Conservation (phyloP, 2,888 invertebrate species). For the Gymnoscelis rufifasciata region DNA sequence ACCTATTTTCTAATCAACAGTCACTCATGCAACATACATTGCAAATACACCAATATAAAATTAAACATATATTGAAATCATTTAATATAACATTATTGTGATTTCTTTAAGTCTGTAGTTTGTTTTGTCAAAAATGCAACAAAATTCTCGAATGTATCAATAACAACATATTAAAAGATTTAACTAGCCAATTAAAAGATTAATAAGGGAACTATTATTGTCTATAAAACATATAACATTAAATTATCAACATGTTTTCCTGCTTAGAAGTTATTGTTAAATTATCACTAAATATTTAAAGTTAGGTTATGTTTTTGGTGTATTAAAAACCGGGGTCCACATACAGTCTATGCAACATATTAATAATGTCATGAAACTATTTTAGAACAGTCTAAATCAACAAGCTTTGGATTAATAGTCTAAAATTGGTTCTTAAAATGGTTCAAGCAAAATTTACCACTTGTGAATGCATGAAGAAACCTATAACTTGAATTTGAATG, state of each 20-base stretch:
- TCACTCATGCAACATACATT: neutral
- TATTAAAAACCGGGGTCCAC: neutral
- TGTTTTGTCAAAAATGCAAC: too few species aligned
- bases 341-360: neutral
- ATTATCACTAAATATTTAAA: too few species aligned
- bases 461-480: conserved; percentile 41
- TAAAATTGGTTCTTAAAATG: conserved; percentile 48
- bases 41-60: too few species aligned
- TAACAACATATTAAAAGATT: neutral
- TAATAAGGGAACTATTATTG: too few species aligned
- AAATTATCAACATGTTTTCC: too few species aligned
- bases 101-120: too few species aligned
- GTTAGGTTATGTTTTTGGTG: neutral
- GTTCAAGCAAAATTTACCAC: conserved; percentile 38
- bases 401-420: conserved; percentile 58
- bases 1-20: neutral
- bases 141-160: neutral
- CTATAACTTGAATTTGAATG: too few species aligned
- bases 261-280: too few species aligned
- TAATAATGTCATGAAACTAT: conserved; percentile 43
- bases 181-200: too few species aligned
- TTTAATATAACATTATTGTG: too few species aligned
- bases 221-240: too few species aligned
- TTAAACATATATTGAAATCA: too few species aligned
- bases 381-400: conserved; percentile 27